Base-by-base conservation (phyloP, 2,797 vertebrate genomes). In the Lepilemur ruficaudatus region DNA sequence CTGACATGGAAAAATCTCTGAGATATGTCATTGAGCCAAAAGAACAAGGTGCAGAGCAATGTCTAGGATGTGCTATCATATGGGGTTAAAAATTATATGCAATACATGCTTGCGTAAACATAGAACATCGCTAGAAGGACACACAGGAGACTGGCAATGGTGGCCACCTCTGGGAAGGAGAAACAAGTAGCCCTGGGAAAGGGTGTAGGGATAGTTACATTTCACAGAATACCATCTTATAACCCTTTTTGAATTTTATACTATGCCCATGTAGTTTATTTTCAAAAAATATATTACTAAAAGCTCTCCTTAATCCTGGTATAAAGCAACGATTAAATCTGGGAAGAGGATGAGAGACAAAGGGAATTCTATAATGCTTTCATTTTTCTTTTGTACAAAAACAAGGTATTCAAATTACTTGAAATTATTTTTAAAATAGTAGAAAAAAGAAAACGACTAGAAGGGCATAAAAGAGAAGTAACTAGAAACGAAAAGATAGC, bases 1-100 rank as follows among this genome's bases (percentile, higher is more conserved):
- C 9, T 65, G 20, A 85, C 18, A 20, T 65, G 57, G 23, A 95
- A 90, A 13, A 79, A 84, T 59, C 20, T 91, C 69, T 11, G 82
- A 91, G 17, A 52, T 76, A 81, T 25, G 18, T 93, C 28, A 83
- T 50, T 63, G 63, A 81, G 43, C 41, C 94, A 94, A 96, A 91
- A 57, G 15, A 87, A 3, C 32, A 92, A 90, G 25, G 0, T 80
- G 28, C 2, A 91, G 13, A 70, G 4, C 1, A 38, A 59, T n/a
- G 55, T 75, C 35, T 73, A 48, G 23, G 46, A 92, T 55, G 48
- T 20, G 1, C 9, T 50, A 32, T 9, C 18, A 95, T 67, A 78
- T 75, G 11, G 5, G 32, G 57, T 89, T 57, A 95, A 82, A 95
- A 90, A 43, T 63, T 18, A 46, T 35, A 63, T 41, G 15, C 3